Base-by-base conservation (phyloP, 92 coral and sea anemone species). In the Umimayanthus kanabou region DNA sequence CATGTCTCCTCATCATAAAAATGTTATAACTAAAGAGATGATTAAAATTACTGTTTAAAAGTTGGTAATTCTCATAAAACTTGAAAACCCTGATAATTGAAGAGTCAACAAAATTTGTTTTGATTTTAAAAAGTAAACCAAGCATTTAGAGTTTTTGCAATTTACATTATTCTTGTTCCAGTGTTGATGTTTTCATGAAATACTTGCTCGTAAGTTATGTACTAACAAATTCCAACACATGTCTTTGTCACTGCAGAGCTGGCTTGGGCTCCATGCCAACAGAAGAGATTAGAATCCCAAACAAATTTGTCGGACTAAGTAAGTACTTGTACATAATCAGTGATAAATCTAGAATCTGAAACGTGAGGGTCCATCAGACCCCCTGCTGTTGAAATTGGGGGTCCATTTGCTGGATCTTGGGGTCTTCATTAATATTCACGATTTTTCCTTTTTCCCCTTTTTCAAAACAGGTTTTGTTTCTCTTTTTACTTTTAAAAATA, bases 271-370 rank as follows among this genome's bases (percentile, higher is more conserved):
- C 99, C 8, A 87, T 94, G 95, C 93, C 94, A 10, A 87, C 95
- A 72, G 99, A 95, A 90, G 99, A 97, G 47, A 79, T 97, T 53
- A 94, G 87, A 93, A 95, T 97, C 79, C 99, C 99, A 40, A 97
- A 97, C 89, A 95, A 88, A 92, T 97, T 92, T 95, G 99, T 97
- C 66, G 99, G 99, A 85, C 88, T 97, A 55, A 97, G 99, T 97
- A 88, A 97, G 97, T 90, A 61, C 55, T 29, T 61, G 22, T 77
- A 23, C 3, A 77, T n/a, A n/a, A n/a, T n/a, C n/a, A n/a, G n/a
- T n/a, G n/a, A n/a, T n/a, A n/a, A n/a, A n/a, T n/a, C n/a, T n/a
- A n/a, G n/a, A n/a, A n/a, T n/a, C n/a, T n/a, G n/a, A n/a, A n/a
- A n/a, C n/a, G n/a, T n/a, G n/a, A n/a, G n/a, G n/a, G n/a, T n/a